These are phyloP conservation scores for Mythimna pallens DNA, from an alignment of 2,888 invertebrate genomes.

Conservation along the genomic window DNA sequence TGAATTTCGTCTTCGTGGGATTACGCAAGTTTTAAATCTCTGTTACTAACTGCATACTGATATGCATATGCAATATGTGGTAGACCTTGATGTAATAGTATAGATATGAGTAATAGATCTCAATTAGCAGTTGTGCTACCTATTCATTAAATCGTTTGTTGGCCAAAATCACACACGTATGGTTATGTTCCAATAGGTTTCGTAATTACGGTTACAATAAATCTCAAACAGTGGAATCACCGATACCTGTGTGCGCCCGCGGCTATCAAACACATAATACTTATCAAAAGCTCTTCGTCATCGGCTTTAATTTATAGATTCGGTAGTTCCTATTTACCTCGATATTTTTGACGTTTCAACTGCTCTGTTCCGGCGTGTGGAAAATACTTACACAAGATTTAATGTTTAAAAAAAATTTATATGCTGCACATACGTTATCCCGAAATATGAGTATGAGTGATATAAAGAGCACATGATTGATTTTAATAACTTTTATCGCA, in stretches of 20 bases:
- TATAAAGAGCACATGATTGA: slow-evolving; percentile 17
- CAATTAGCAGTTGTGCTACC: slow-evolving; percentile 31
- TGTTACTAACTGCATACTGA: slow-evolving; percentile 18
- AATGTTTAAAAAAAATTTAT: background rate
- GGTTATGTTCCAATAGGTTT: slow-evolving; percentile 34
- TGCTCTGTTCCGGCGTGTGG: slow-evolving; percentile 23
- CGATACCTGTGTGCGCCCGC: slow-evolving; percentile 45
- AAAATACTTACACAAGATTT: background rate
- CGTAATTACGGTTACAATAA: slow-evolving; percentile 60
- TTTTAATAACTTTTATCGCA: slow-evolving; percentile 23
- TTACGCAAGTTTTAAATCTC: slow-evolving; percentile 24
- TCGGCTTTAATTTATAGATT: slow-evolving; percentile 67
- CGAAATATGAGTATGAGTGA: background rate
- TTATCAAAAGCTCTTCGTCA: slow-evolving; percentile 61
- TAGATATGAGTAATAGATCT: slow-evolving; percentile 27
- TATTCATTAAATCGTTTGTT: slow-evolving; percentile 46
- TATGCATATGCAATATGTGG: slow-evolving; percentile 25
- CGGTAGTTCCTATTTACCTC: slow-evolving; percentile 65
- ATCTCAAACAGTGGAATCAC: slow-evolving; percentile 42
- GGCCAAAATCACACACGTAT: slow-evolving; percentile 36
- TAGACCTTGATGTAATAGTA: slow-evolving; percentile 39
- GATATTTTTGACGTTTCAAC: slow-evolving; percentile 46
- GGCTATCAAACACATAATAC: slow-evolving; percentile 45
- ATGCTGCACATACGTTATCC: background rate
- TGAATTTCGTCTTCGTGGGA: slow-evolving; percentile 19